Evolutionary conservation across 2,113 vertebrate genomes (phyloP).

Genomic region (Procavia capensis): DNA sequence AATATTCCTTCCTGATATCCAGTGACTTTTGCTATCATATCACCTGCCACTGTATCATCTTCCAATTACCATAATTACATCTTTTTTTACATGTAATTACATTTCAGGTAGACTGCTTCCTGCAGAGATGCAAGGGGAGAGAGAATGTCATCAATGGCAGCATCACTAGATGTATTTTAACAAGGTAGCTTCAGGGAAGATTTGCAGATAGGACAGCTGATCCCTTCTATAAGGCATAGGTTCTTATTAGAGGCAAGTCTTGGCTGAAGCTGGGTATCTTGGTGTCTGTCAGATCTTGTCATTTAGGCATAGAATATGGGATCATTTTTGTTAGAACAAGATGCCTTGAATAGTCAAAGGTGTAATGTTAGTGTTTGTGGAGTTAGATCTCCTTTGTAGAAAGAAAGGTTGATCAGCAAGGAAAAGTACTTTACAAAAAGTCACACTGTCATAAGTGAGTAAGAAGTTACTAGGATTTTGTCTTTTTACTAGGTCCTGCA

Average conservation of each 20-base stretch:
- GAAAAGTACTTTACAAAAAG: background rate
- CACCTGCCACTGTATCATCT: slow-evolving; percentile 54
- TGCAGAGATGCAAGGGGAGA: background rate
- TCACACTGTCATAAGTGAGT: background rate
- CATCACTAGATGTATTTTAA: background rate
- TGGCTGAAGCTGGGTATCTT: background rate
- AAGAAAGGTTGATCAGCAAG: background rate
- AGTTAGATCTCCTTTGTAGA: background rate
- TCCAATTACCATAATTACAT: slow-evolving; percentile 48
- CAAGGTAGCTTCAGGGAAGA: background rate
- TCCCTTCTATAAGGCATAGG: background rate
- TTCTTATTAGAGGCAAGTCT: background rate
- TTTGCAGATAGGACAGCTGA: background rate
- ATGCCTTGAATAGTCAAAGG: background rate
- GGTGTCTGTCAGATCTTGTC: background rate
- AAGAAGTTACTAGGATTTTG: background rate
- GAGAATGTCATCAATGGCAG: background rate
- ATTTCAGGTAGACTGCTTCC: slow-evolving; percentile 52
- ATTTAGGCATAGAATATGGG: background rate
- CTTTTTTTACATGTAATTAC: slow-evolving; percentile 57
- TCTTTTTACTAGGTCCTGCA: background rate
- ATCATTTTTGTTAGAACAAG: background rate
- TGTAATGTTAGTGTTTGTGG: background rate
- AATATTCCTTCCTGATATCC: background rate
- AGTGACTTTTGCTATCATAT: background rate